Conservation (phyloP, 2,113 vertebrate species). For the Oophaga pumilio region DNA sequence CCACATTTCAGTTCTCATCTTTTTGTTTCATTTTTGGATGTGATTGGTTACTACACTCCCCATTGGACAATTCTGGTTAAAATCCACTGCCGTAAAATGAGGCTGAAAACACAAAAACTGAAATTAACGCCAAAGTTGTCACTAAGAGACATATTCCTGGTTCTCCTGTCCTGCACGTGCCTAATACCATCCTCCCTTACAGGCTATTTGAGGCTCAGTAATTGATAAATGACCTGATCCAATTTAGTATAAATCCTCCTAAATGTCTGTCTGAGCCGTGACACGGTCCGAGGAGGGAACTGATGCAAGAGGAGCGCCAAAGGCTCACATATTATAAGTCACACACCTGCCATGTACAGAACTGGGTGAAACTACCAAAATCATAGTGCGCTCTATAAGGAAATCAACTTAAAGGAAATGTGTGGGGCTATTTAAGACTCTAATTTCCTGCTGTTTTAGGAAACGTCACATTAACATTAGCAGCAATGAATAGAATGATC, state of each 20-base stretch:
- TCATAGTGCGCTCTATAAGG: no score
- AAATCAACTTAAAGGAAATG: no score
- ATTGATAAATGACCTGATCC: constrained; percentile 9
- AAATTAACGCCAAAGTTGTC: not conserved
- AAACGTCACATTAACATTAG: no score
- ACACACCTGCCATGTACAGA: no score
- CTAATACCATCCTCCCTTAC: not conserved
- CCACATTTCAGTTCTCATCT: no score
- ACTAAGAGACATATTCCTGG: not conserved
- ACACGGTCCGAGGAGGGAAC: not conserved
- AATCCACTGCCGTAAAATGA: not conserved
- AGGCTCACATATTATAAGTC: no score
- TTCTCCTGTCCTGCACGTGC: not conserved
- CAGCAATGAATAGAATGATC: no score
- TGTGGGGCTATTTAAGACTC: no score
- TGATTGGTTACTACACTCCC: no score
- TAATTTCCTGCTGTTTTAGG: no score
- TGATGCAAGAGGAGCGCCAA: not conserved
- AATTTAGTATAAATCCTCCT: not conserved
- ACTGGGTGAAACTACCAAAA: no score
- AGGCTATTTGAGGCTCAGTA: constrained; percentile 17
- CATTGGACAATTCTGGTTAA: not conserved
- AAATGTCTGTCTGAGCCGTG: not conserved
- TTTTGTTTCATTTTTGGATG: no score
- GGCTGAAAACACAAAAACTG: not conserved